Evolutionary conservation across 2,888 invertebrate species (phyloP), one percentile per base, ranked within the genome.

Genomic region (Parnassius apollo): DNA sequence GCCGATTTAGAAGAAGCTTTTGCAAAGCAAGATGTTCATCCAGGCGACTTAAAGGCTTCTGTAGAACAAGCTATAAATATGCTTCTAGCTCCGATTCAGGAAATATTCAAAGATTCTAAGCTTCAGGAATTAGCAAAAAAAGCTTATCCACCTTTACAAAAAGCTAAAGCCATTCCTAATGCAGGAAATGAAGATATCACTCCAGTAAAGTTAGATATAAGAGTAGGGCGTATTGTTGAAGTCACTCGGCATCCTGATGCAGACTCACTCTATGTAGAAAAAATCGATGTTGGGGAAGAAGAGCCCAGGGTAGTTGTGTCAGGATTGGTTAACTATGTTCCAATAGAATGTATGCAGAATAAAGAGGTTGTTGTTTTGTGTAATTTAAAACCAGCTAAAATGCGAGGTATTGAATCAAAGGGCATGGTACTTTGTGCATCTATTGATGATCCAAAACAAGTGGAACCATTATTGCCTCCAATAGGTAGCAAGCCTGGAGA

Each of bases 361-460:
- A 94, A 98, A 65, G 92, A 96, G 85, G 99, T 98, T 7, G 96
- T 99, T 4, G 97, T 99, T 2, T 89, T 99, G 57, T 98, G 98
- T 74, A 99, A 99, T 86, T 93, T 99, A 57, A 99, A 99, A 89
- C 95, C 99, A 48, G 98, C 98, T 12, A 99, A 98, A 93, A 97
- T 99, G 95, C 93, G 98, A 69, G 98, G 98, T 57, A 92, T 98
- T 42, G 95, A 96, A 72, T 98, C 98, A 0, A 95, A 96, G 80
- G 98, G 98, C 66, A 98, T 98, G 98, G 96, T 98, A 48, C 92
- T 98, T 56, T 98, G 98, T 92, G 97, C 98, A 13, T 97, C 97
- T 53, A 87, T 93, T 56, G 94, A 94, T 77, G 96, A 96, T 70
- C 96, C 96, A 52, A 95, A 94, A 74, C 93, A 94, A 80, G 97